These are phyloP conservation scores for Tupiocoris notatus DNA, from an alignment of 2,888 invertebrate genomes.

Conservation along the genomic window DNA sequence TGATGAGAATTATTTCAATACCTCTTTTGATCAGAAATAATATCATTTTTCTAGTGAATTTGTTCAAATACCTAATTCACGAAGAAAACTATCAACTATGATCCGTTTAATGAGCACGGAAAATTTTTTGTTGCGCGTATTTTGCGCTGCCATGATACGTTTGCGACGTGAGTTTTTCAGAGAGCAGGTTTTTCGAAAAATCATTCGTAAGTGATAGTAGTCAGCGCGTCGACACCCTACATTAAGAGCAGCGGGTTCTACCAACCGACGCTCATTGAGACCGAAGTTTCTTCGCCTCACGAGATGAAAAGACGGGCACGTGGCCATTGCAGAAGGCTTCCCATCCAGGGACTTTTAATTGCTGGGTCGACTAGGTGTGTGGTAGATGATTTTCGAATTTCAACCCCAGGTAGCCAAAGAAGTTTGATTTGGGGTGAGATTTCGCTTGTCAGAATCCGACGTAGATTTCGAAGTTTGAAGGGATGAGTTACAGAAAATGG, in stretches of 20 bases:
- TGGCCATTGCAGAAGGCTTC: slow-evolving; percentile 23
- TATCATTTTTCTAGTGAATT: no score
- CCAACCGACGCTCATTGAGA: background rate
- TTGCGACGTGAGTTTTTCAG: no score
- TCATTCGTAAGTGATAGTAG: slow-evolving; percentile 18
- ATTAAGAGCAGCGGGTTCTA: slow-evolving; percentile 4
- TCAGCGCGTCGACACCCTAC: slow-evolving; percentile 27
- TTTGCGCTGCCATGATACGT: no score
- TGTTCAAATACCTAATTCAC: no score
- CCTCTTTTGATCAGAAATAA: no score
- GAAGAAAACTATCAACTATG: no score
- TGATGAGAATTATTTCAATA: no score
- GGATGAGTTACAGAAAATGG: slow-evolving; percentile 39
- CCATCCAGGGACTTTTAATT: slow-evolving; percentile 15
- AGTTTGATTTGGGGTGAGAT: slow-evolving; percentile 1
- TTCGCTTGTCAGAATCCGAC: slow-evolving; percentile 1
- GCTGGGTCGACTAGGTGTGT: background rate
- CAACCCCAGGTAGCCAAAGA: slow-evolving; percentile 9
- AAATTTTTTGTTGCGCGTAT: no score
- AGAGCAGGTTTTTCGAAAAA: slow-evolving; percentile 21
- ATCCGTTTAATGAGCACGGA: no score
- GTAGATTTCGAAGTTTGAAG: background rate
- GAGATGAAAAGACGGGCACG: slow-evolving; percentile 9
- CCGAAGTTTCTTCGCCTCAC: background rate
- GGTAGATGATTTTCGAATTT: slow-evolving; percentile 12